Conservation (phyloP, 2,797 vertebrate genomes). For the Enteromius anoplus region DNA sequence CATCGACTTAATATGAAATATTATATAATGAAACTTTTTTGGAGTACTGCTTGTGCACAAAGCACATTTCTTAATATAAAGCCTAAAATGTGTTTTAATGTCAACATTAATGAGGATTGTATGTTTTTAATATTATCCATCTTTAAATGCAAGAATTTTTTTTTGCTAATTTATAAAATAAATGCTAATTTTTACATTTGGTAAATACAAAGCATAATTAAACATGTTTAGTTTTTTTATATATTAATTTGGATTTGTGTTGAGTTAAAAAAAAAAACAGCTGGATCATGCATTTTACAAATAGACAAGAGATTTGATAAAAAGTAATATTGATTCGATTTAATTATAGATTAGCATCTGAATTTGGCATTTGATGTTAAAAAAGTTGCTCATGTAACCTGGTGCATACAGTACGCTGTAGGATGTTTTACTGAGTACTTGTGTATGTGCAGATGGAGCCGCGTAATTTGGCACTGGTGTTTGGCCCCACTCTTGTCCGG, state of each 20-base stretch:
- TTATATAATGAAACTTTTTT: too few relatives aligned
- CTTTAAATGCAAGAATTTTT: too few relatives aligned
- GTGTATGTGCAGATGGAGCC: slow-evolving; percentile 89
- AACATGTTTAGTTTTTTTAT: not conserved
- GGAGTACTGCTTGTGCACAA: too few relatives aligned
- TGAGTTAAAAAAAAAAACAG: not conserved
- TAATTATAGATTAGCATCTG: not conserved
- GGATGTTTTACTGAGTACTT: not conserved
- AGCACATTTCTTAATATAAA: too few relatives aligned
- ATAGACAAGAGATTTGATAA: not conserved
- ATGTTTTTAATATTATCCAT: too few relatives aligned
- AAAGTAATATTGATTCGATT: not conserved
- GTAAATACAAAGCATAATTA: not conserved
- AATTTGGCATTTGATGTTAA: not conserved
- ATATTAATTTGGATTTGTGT: not conserved
- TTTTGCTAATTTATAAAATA: too few relatives aligned
- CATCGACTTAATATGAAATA: too few relatives aligned
- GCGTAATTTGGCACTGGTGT: slow-evolving; percentile 95
- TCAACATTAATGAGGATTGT: too few relatives aligned
- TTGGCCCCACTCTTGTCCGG: slow-evolving; percentile 93
- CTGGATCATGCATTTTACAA: not conserved
- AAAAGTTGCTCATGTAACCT: not conserved
- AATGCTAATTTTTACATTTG: not conserved
- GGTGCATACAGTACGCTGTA: not conserved
- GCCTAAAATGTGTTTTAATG: too few relatives aligned